Base-by-base conservation (phyloP, 1,140 invertebrate species). In the Drosophila nigrodunni region DNA sequence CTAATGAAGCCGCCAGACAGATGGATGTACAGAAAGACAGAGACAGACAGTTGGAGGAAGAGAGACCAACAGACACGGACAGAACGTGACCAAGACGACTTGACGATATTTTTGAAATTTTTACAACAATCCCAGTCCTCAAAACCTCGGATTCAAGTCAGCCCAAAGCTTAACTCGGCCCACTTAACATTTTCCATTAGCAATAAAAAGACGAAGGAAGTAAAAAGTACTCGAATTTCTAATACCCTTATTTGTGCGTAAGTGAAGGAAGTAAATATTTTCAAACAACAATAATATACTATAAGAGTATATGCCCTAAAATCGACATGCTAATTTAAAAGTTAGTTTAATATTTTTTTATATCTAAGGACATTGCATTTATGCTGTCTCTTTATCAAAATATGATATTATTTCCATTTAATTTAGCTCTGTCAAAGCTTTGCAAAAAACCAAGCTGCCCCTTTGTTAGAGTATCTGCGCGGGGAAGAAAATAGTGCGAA, bases 101-200 rank as follows among this genome's bases (percentile, higher is more conserved):
- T 34, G 62, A 47, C 64, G 80, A 80, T 89, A 89, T 89, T 89
- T 89, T 89, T 85, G 86, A 86, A 78, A 89, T 89, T 89, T 89
- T 85, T 81, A 89, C 85, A 89, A 74, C 85, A 85, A 74, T 30
- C 75, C 55, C 67, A 87, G 74, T 81, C 47, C 47, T 34, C 10
- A 21, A 81, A 70, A 73, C 43, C 44, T 15, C 43, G 7, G 49
- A 55, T 13, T 70, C 59, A 21, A 10, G 46, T 49, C 39, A 8
- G 34, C 30, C 58, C 46, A 39, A 15, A 37, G 30, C 47, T 41
- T 1, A 55, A 49, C 52, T 62, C 66, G 66, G 69, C 82, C 77
- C 82, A 78, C 46, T 86, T 65, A 79, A 67, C 50, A 81, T 77
- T 75, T 76, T 77, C 70, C 62, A 74, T 69, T 68, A 35, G 54